Base-by-base conservation (phyloP, 2,888 invertebrate species). In the Pollenia labialis region DNA sequence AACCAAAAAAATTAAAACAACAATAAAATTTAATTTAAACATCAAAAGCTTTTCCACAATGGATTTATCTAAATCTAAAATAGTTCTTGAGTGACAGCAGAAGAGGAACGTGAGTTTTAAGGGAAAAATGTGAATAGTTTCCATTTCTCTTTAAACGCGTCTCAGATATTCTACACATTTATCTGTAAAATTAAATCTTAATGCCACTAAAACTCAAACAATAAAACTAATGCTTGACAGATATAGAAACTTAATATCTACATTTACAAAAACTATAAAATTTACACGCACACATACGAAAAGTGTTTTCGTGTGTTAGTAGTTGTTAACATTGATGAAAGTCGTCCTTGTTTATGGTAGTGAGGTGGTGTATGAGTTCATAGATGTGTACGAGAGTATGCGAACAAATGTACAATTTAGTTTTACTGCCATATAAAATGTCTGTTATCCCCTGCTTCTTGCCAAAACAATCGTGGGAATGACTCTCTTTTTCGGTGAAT, bases 171-270 rank as follows among this genome's bases (percentile, higher is more conserved):
- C 32, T 32, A 32, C 32, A 75, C 14, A 62, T 16, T 8, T 85
- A 72, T 81, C 66, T 81, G 48, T 69, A 56, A 82, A 85, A 85
- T 85, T 82, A 85, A 85, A 85, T 85, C 82, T 85, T 82, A 79
- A 85, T 82, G 82, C 69, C 54, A 82, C 82, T 85, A 82, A 82
- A 85, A 85, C 82, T 82, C 85, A 79, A 82, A 75, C 85, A 79
- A 82, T 85, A 82, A 85, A 85, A 82, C 79, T 79, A 85, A 85
- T 79, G 82, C 69, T 48, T 16, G 14, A 7, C 10, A 68, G 60
- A 79, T 85, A 81, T 74, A 74, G 58, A 74, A 68, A 74, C 66
- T 66, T 74, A 50, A 81, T 74, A 68, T 58, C 50, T 50, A 74
- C 56, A 81, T 81, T 81, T 58, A 14, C 4, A 12, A 32, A 62